phyloP scores from a whole-genome alignment of 1,140 invertebrate genomes.

The Laupala kohalensis region DNA sequence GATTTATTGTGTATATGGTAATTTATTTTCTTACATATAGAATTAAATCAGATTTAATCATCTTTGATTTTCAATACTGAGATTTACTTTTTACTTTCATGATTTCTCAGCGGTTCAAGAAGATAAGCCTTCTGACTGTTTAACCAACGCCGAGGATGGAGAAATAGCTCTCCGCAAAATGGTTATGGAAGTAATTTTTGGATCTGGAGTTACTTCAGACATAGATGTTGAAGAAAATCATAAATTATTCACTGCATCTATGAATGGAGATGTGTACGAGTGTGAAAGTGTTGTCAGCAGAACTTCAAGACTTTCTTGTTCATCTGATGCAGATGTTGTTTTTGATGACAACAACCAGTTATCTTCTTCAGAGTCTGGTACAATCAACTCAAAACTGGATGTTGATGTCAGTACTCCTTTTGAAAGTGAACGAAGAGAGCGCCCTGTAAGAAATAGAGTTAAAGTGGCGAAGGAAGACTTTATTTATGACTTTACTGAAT shows the following conservation, averaged over 20 bases:
- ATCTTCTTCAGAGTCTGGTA: background rate
- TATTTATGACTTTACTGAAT: constrained; percentile 40
- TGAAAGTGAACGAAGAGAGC: constrained; percentile 9
- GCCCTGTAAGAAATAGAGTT: constrained; percentile 46
- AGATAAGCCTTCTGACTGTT: background rate
- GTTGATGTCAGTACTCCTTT: background rate
- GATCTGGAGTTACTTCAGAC: constrained; percentile 11
- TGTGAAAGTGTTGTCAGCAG: background rate
- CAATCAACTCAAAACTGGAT: background rate
- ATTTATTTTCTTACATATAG: no score
- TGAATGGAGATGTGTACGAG: background rate
- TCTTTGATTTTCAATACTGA: no score
- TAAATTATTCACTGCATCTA: background rate
- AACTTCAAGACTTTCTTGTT: background rate
- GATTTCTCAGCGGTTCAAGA: no score
- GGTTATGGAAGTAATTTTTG: constrained; percentile 27
- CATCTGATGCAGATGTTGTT: background rate
- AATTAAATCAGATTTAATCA: no score
- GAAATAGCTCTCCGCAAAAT: constrained; percentile 22
- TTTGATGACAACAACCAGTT: background rate
- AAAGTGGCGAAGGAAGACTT: constrained; percentile 51
- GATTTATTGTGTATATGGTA: no score
- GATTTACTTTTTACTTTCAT: no score
- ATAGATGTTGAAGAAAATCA: background rate
- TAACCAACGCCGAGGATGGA: constrained; percentile 1